Evolutionary conservation across 2,797 vertebrate species (phyloP), one percentile per base, ranked within the genome.

Genomic region (Macropodus opercularis): DNA sequence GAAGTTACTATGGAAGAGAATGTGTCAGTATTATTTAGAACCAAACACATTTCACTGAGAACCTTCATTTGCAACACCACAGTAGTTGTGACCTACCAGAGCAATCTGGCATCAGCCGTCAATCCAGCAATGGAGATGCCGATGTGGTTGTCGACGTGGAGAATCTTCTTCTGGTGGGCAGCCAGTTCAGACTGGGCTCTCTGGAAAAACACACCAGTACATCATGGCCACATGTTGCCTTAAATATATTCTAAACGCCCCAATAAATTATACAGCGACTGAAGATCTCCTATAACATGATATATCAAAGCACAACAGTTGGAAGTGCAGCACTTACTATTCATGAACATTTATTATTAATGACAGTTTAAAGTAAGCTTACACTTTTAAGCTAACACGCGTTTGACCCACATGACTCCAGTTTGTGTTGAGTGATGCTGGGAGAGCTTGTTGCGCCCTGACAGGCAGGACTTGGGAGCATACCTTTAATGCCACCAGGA

Each of bases 121-220:
- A 98, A 94, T 54, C 97, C 97, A 39, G 97, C 97, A 61, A 98
- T 98, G 69, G 97, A 99, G 84, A 99, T 98, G 51, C 97, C 97
- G 38, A 99, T 90, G 75, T 99, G 97, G 90, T 94, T 98, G 89
- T 99, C 97, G 36, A 99, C 97, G 15, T 98, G 91, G 8, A 99
- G 93, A 84, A 99, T 98, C 91, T 99, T 98, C 88, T 99, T 99
- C 93, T 99, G 97, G 85, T 99, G 97, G 61, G 97, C 97, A 21
- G 97, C 97, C 82, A 99, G 91, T 72, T 98, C 97, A 79, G 96
- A 98, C 89, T 99, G 97, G 51, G 97, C 97, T 88, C 97, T 96
- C 97, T 99, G 31, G 24, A 77, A 18, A 60, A 17, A 54, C 1
- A 26, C 3, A 47, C 11, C 40, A 42, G 41, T 17, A 6, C 6